Conservation (phyloP, 2,888 invertebrate genomes). For the Rhaphigaster nebulosa region DNA sequence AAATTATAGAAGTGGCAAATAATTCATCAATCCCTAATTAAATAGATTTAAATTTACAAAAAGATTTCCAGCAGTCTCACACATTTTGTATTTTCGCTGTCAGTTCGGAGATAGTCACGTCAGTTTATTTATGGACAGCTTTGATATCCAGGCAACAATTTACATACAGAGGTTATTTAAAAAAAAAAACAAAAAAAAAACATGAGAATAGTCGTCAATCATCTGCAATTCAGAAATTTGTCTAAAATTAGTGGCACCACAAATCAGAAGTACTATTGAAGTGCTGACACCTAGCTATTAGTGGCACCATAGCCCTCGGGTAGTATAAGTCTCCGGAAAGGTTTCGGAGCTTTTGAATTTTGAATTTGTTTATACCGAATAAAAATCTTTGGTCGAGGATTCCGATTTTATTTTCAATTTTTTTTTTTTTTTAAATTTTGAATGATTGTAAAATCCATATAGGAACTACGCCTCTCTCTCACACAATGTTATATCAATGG, state of each 20-base stretch:
- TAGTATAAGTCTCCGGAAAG: neutral
- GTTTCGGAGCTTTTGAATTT: neutral
- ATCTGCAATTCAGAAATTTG: neutral
- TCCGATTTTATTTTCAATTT: no score
- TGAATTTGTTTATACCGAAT: no score
- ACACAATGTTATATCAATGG: no score
- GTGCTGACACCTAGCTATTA: neutral
- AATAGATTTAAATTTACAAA: no score
- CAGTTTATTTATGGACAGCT: neutral
- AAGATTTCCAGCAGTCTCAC: neutral
- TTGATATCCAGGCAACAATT: neutral
- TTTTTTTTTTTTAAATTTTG: no score
- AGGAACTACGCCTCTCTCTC: no score
- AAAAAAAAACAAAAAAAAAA: neutral
- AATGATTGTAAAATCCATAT: no score
- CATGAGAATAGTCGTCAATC: neutral
- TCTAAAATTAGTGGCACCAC: neutral
- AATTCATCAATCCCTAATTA: no score
- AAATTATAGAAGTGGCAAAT: no score
- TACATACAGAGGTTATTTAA: neutral
- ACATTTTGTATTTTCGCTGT: neutral
- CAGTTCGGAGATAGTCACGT: neutral
- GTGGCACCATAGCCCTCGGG: neutral
- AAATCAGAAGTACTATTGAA: neutral
- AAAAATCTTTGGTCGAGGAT: no score